A percentile compares a stretch with the other conserved stretches of the same genome.
These are phyloP conservation scores for Ascaphus truei DNA, from an alignment of 2,113 vertebrate genomes.

Conservation along the genomic window DNA sequence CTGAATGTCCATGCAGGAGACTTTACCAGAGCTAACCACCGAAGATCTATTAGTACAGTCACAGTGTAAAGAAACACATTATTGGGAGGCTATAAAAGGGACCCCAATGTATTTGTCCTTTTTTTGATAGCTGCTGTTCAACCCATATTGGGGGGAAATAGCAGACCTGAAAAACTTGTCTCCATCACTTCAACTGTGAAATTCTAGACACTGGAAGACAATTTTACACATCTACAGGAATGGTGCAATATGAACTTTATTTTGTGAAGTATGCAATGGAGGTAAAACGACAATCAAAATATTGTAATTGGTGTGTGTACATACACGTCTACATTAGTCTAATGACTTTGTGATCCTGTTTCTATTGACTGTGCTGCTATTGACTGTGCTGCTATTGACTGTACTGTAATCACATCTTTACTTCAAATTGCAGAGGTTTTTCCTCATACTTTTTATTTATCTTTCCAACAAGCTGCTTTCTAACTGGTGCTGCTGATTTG, in stretches of 20 bases:
- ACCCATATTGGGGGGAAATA: neutral
- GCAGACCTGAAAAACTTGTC: neutral
- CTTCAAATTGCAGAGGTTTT: neutral
- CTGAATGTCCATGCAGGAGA: neutral
- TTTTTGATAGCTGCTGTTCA: neutral
- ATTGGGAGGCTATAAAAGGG: neutral
- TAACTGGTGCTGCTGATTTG: neutral
- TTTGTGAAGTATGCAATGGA: neutral
- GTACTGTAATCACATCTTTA: neutral
- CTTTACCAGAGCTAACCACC: slow-evolving; percentile 45
- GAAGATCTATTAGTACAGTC: slow-evolving; percentile 62
- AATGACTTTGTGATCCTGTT: neutral
- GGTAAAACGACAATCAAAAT: neutral
- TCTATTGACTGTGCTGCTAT: neutral
- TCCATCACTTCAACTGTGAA: neutral
- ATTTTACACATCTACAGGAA: neutral
- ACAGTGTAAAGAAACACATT: slow-evolving; percentile 54
- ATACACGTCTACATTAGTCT: neutral
- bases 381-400: neutral
- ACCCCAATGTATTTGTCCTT: neutral
- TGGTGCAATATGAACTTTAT: neutral
- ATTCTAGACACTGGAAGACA: neutral
- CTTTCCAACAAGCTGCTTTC: too few species aligned
- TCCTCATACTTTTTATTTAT: neutral
- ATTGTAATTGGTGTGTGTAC: neutral